phyloP scores from a whole-genome alignment of 2,797 vertebrate genomes.

The Muscicapa striata region DNA sequence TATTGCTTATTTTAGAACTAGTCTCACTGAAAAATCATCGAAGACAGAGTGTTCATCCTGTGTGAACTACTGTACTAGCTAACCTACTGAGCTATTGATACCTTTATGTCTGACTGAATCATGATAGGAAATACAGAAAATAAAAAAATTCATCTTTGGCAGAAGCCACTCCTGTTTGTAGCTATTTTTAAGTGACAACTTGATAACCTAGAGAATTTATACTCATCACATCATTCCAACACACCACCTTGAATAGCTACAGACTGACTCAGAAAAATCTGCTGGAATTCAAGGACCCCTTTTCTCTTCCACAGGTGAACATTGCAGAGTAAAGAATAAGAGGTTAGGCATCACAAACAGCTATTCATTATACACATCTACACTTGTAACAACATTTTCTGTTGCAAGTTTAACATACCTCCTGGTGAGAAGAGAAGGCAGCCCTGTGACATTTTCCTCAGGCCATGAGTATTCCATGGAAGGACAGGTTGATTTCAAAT shows the following conservation, averaged over 20 bases:
- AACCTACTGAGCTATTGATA: not conserved
- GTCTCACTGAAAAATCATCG: not conserved
- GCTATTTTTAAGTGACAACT: not conserved
- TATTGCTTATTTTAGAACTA: not conserved
- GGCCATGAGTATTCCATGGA: slow-evolving; percentile 61
- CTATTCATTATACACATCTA: not conserved
- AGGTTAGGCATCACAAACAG: not conserved
- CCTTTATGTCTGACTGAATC: not conserved
- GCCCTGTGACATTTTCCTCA: slow-evolving; percentile 66
- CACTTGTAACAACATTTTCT: slow-evolving; percentile 14
- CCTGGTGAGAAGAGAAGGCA: slow-evolving; percentile 56
- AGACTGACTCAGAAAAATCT: not conserved
- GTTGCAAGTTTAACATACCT: slow-evolving; percentile 56
- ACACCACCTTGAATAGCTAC: not conserved
- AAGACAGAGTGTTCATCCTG: not conserved
- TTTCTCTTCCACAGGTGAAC: not conserved
- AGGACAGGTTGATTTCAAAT: slow-evolving; percentile 64
- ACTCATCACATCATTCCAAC: not conserved
- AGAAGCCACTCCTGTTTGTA: not conserved
- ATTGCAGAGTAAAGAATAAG: not conserved
- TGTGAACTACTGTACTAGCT: not conserved
- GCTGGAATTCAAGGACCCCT: not conserved
- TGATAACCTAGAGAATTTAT: not conserved
- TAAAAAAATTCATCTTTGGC: not conserved
- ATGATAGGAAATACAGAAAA: not conserved